These are phyloP conservation scores for Beris chalybata DNA, from an alignment of 2,888 invertebrate genomes.

Conservation along the genomic window DNA sequence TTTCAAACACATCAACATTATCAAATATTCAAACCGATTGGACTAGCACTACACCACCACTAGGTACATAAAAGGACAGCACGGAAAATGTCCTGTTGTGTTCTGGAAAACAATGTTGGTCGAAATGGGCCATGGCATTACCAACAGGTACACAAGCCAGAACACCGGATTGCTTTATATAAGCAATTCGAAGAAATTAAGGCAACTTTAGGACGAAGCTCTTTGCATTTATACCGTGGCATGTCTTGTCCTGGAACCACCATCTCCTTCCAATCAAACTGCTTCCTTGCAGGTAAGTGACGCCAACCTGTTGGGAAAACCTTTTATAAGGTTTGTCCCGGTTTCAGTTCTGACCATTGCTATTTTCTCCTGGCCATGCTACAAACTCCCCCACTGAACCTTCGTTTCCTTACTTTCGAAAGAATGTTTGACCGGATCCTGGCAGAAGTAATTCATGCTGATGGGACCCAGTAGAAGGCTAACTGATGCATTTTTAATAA, in stretches of 20 bases:
- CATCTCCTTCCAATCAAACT: too few species aligned
- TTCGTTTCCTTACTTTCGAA: not conserved
- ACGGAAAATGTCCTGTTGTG: too few species aligned
- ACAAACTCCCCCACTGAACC: not conserved
- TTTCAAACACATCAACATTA: conserved; percentile 20
- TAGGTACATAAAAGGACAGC: too few species aligned
- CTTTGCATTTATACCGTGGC: too few species aligned
- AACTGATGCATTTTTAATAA: conserved; percentile 17
- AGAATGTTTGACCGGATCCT: not conserved
- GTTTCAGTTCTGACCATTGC: too few species aligned
- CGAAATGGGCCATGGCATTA: not conserved
- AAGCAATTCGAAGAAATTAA: too few species aligned
- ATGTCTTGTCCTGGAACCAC: too few species aligned
- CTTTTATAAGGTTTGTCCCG: too few species aligned
- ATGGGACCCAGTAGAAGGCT: not conserved
- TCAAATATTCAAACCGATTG: conserved; percentile 16
- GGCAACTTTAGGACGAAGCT: too few species aligned
- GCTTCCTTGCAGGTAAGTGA: too few species aligned
- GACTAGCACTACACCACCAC: not conserved
- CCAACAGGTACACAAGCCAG: not conserved
- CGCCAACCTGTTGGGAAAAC: too few species aligned
- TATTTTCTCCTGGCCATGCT: not conserved
- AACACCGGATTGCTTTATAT: not conserved
- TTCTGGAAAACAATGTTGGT: not conserved
- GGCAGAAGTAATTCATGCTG: not conserved